Percentiles rank a stretch among this genome's conserved stretches.
phyloP scores from a whole-genome alignment of 2,797 vertebrate species.

The Melopsittacus undulatus region DNA sequence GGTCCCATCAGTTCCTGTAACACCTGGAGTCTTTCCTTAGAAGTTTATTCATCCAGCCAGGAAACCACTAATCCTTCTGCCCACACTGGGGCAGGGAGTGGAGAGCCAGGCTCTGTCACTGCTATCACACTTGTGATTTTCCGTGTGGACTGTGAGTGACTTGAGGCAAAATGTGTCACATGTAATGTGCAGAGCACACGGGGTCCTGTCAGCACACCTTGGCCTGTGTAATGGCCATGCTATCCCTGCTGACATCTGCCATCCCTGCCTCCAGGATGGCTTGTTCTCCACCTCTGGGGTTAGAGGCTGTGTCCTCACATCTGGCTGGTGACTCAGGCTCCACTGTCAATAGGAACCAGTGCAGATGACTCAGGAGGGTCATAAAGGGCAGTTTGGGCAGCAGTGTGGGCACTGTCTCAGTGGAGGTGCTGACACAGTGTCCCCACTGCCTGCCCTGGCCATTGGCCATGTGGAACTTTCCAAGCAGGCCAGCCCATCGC shows the following conservation, averaged over 20 bases:
- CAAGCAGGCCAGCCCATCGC: background rate
- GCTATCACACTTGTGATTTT: background rate
- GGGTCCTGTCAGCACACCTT: background rate
- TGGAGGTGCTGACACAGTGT: background rate
- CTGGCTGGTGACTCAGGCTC: background rate
- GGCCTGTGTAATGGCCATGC: background rate
- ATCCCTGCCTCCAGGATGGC: background rate
- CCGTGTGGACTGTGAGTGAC: background rate
- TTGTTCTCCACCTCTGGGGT: background rate
- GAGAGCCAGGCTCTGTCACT: background rate
- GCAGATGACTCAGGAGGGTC: background rate
- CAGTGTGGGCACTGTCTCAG: accelerated
- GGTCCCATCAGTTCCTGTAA: background rate
- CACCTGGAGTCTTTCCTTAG: background rate
- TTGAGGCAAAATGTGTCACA: accelerated
- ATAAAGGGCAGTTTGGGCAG: background rate
- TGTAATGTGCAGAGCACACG: accelerated
- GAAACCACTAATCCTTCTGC: background rate
- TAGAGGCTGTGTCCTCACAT: background rate
- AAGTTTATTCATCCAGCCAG: background rate
- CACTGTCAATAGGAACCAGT: accelerated
- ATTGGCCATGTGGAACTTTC: background rate
- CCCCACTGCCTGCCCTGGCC: background rate
- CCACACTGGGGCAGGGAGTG: too few species aligned
- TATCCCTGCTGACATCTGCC: background rate